Evolutionary conservation across 2,113 vertebrate genomes (phyloP).

Genomic region (Halcyon senegalensis): DNA sequence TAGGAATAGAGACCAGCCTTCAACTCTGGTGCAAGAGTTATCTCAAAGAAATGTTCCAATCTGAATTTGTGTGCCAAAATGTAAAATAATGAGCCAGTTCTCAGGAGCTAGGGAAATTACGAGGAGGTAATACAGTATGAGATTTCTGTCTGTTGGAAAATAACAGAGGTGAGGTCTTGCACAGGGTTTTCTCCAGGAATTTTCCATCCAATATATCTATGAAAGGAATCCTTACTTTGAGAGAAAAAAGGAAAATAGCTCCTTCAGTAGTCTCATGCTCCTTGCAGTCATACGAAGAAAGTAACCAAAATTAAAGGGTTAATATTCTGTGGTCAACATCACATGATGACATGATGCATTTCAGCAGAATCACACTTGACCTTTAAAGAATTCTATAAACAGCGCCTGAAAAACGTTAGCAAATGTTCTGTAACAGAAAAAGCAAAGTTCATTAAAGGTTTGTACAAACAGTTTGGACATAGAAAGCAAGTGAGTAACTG

Average conservation of each 20-base stretch:
- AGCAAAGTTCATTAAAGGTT: not conserved
- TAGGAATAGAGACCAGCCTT: not conserved
- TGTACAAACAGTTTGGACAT: not conserved
- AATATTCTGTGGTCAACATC: not conserved
- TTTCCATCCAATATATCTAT: not conserved
- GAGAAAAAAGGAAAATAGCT: not conserved
- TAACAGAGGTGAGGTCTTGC: not conserved
- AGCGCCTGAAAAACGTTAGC: not conserved
- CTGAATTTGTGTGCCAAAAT: not conserved
- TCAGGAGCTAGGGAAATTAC: not conserved
- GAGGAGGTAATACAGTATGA: not conserved
- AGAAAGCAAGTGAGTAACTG: not conserved
- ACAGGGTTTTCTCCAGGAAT: not conserved
- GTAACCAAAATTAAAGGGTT: not conserved
- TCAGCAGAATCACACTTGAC: not conserved
- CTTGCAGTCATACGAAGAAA: not conserved
- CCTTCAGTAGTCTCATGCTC: not conserved
- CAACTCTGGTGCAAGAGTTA: not conserved
- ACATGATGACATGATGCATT: not conserved
- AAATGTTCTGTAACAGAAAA: constrained; percentile 10
- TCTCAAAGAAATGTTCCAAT: not conserved
- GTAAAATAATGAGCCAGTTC: not conserved
- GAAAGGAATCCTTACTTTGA: not conserved
- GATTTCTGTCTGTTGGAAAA: not conserved
- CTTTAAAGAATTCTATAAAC: constrained; percentile 19